A percentile compares a stretch with the other conserved stretches of the same genome.
Evolutionary conservation across 2,888 invertebrate species (phyloP).

Genomic region (Andricus curvator): DNA sequence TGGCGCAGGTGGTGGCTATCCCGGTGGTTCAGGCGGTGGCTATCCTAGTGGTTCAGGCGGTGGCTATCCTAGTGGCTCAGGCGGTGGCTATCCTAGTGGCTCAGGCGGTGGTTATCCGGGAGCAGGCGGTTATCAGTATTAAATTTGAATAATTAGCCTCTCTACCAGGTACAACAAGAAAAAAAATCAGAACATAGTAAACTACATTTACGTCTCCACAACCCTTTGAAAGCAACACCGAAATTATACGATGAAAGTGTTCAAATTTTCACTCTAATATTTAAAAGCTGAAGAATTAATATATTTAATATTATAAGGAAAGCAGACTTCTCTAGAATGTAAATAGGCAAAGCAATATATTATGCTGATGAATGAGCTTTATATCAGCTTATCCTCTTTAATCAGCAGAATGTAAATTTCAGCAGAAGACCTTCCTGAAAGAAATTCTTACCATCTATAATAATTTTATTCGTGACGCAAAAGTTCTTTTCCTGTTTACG

Average conservation of each 20-base stretch:
- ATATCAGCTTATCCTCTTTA: not conserved
- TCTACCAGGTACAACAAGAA: not conserved
- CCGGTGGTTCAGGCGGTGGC: slow-evolving; percentile 40
- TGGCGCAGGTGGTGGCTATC: slow-evolving; percentile 40
- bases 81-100: slow-evolving; percentile 41
- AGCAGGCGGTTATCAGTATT: slow-evolving; percentile 42
- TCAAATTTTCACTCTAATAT: slow-evolving; percentile 1
- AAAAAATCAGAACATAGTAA: slow-evolving; percentile 21
- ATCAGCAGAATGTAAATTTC: not conserved
- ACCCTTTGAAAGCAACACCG: not conserved
- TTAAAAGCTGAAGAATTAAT: slow-evolving; percentile 1
- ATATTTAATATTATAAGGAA: slow-evolving; percentile 2
- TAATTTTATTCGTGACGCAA: slow-evolving; percentile 22
- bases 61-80: slow-evolving; percentile 42
- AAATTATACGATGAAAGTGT: not conserved
- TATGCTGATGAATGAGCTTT: not conserved
- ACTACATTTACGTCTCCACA: not conserved
- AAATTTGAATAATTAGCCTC: slow-evolving; percentile 13
- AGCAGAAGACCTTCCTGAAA: not conserved
- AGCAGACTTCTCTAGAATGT: not conserved
- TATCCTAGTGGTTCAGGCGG: slow-evolving; percentile 38
- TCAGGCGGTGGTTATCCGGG: slow-evolving; percentile 41
- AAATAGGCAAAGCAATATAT: not conserved
- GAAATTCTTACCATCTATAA: slow-evolving; percentile 11
- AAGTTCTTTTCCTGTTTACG: slow-evolving; percentile 21